Conservation (phyloP, 1,140 invertebrate species). For the Scylla paramamosain region DNA sequence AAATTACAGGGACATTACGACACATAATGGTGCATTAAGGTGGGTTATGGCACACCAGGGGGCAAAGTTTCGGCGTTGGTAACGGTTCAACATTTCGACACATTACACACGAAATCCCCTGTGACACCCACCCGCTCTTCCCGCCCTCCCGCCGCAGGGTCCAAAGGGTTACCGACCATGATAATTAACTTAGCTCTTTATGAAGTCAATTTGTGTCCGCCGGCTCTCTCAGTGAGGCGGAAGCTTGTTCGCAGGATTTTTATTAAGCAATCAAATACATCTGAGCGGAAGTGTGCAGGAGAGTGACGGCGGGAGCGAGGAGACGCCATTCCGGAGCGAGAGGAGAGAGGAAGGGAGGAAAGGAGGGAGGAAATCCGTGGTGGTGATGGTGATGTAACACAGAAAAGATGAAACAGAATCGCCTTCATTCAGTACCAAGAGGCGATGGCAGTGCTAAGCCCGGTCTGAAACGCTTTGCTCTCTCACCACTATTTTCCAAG, state of each 20-base stretch:
- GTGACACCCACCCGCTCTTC: background rate
- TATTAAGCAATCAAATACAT: conserved; percentile 2
- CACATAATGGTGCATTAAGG: conserved; percentile 22
- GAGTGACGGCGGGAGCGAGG: background rate
- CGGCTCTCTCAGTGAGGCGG: background rate
- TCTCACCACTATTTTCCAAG: too few relatives aligned
- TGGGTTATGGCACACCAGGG: background rate
- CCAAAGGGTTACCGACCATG: background rate
- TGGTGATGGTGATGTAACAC: background rate
- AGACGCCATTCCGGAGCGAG: background rate
- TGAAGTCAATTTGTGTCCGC: conserved; percentile 13
- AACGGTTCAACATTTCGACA: conserved; percentile 22
- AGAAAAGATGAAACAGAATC: background rate
- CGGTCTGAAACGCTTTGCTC: too few relatives aligned
- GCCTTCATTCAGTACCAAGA: too few relatives aligned
- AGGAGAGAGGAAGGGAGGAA: background rate
- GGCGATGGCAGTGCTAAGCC: too few relatives aligned
- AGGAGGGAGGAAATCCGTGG: background rate
- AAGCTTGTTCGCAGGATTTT: conserved; percentile 13
- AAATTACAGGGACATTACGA: conserved; percentile 22
- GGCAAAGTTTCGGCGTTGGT: background rate
- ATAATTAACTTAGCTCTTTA: conserved; percentile 8
- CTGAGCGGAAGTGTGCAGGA: background rate
- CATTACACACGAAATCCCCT: conserved; percentile 20
- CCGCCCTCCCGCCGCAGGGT: background rate